Conservation (phyloP, 2,888 invertebrate species). For the Seladonia tumulorum region DNA sequence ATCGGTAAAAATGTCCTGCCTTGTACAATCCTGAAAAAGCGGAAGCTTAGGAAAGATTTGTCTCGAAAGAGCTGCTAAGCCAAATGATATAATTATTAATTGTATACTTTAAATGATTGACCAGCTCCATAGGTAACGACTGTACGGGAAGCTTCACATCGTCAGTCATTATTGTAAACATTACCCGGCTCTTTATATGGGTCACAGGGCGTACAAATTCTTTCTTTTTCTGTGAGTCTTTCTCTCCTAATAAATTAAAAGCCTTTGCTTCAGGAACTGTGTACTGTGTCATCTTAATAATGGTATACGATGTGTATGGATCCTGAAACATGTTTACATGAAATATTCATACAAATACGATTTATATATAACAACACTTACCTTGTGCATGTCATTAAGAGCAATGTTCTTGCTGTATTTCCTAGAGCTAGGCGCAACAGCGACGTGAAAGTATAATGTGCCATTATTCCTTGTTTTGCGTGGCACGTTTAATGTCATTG, state of each 20-base stretch:
- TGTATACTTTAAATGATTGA: conserved; percentile 86
- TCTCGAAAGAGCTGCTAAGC: not conserved
- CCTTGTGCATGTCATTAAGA: conserved; percentile 86
- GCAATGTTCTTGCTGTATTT: conserved; percentile 85
- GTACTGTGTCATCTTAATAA: conserved; percentile 90
- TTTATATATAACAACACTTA: conserved; percentile 56
- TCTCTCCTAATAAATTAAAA: conserved; percentile 89
- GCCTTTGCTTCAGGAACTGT: conserved; percentile 90
- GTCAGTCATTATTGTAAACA: conserved; percentile 92
- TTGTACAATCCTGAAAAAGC: conserved; percentile 61
- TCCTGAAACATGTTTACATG: conserved; percentile 66
- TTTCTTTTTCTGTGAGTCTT: conserved; percentile 61
- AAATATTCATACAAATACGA: not conserved
- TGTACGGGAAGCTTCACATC: conserved; percentile 87
- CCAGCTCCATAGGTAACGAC: conserved; percentile 89
- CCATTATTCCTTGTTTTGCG: conserved; percentile 93
- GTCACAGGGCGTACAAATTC: conserved; percentile 86
- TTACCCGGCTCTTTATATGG: conserved; percentile 90
- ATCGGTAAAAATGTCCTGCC: conserved; percentile 91
- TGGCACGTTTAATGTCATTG: conserved; percentile 89
- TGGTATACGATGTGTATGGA: conserved; percentile 86
- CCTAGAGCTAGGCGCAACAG: conserved; percentile 87
- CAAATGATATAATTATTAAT: conserved; percentile 40
- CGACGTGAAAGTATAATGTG: conserved; percentile 91
- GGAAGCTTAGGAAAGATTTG: not conserved